These are phyloP conservation scores for Byasa hedistus DNA, from an alignment of 2,888 invertebrate genomes.

Conservation along the genomic window DNA sequence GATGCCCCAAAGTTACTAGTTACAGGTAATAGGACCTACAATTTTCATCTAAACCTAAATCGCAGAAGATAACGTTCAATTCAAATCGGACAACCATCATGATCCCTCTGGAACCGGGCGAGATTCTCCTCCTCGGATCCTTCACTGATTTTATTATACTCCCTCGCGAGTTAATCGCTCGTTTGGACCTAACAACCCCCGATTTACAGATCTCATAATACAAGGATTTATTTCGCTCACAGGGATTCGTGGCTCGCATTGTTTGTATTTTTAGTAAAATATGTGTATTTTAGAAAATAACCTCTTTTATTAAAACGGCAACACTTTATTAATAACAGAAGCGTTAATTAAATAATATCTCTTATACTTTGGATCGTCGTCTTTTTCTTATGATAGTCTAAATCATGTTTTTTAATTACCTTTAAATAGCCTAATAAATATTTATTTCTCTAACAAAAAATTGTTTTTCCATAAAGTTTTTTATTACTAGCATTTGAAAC, in stretches of 20 bases:
- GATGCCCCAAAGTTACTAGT: neutral
- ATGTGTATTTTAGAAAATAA: neutral
- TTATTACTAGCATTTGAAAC: too few species aligned
- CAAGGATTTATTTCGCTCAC: constrained; percentile 7
- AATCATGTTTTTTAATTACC: too few species aligned
- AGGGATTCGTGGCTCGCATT: neutral
- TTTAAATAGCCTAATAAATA: too few species aligned
- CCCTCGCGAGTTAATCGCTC: constrained; percentile 4
- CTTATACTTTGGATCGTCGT: too few species aligned
- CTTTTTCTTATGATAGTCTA: too few species aligned
- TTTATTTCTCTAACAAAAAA: too few species aligned
- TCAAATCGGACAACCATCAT: neutral
- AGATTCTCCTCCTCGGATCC: constrained; percentile 6
- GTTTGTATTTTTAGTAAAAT: neutral
- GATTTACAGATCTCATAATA: constrained; percentile 18
- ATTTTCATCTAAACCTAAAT: neutral
- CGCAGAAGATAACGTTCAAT: neutral
- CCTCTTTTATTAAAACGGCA: neutral
- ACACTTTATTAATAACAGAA: neutral
- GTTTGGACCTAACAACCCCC: constrained; percentile 9
- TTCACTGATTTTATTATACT: constrained; percentile 11
- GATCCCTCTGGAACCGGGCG: constrained; percentile 1
- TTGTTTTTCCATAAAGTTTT: too few species aligned
- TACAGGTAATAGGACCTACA: neutral
- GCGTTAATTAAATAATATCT: too few species aligned